A percentile compares a stretch with the other conserved stretches of the same genome.
Conservation (phyloP, 2,888 invertebrate species). For the Cosmia pyralina region DNA sequence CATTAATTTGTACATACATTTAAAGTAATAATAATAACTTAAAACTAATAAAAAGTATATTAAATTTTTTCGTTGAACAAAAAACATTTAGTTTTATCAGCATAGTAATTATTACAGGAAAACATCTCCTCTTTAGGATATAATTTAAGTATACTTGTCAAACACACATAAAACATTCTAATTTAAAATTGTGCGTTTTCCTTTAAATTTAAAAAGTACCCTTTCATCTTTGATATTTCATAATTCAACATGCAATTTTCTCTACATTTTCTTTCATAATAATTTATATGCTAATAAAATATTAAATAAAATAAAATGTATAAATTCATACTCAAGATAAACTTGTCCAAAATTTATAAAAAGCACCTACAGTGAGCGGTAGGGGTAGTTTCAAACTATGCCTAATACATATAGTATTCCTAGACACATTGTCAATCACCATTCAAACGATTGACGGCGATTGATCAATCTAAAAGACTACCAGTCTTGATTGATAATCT, state of each 20-base stretch:
- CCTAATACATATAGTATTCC: slow-evolving; percentile 36
- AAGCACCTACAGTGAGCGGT: slow-evolving; percentile 69
- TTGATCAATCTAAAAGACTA: slow-evolving; percentile 33
- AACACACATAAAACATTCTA: slow-evolving; percentile 15
- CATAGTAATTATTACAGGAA: slow-evolving; percentile 46
- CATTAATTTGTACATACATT: slow-evolving; percentile 65
- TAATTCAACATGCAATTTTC: background rate
- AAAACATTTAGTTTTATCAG: slow-evolving; percentile 44
- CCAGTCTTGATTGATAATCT: slow-evolving; percentile 4
- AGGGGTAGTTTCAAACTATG: slow-evolving; percentile 50
- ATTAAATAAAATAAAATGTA: slow-evolving; percentile 49
- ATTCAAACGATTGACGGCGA: slow-evolving; percentile 27
- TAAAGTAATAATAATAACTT: slow-evolving; percentile 49
- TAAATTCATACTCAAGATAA: slow-evolving; percentile 67
- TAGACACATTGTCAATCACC: slow-evolving; percentile 35
- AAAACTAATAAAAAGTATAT: slow-evolving; percentile 30
- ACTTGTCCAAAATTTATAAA: slow-evolving; percentile 62
- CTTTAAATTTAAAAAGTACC: slow-evolving; percentile 1
- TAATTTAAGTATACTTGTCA: background rate
- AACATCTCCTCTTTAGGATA: background rate
- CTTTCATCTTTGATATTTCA: background rate
- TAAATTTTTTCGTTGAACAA: slow-evolving; percentile 43
- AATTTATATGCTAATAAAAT: slow-evolving; percentile 41
- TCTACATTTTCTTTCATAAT: background rate
- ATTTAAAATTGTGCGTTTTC: slow-evolving; percentile 49